A percentile compares a stretch with the other conserved stretches of the same genome.
Conservation (phyloP, 64 coral and sea anemone species). For the Cladopsammia gracilis region DNA sequence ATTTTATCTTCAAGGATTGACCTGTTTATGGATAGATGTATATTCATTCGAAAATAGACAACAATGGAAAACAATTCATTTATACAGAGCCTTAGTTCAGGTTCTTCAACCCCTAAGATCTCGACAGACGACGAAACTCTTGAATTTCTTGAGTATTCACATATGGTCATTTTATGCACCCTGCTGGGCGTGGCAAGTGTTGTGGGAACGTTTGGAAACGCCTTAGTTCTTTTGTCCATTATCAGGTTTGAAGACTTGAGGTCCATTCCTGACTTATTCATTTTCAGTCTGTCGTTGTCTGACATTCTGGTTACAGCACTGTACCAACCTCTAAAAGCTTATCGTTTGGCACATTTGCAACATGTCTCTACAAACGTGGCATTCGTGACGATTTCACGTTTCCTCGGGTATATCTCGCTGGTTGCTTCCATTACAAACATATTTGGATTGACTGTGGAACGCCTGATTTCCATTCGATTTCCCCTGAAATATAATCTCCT, state of each 20-base stretch:
- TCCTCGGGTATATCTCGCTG: slow-evolving; percentile 17
- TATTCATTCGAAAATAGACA: too few relatives aligned
- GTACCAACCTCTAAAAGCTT: slow-evolving; percentile 4
- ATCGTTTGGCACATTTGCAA: neutral
- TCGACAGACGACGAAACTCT: neutral
- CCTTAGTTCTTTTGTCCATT: neutral
- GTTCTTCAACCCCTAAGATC: neutral
- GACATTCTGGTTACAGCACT: neutral
- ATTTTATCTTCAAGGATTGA: too few relatives aligned
- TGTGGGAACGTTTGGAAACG: slow-evolving; percentile 2
- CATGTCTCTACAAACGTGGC: neutral
- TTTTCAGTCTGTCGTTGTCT: neutral
- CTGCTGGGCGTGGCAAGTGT: neutral
- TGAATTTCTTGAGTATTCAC: neutral
- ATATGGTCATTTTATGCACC: neutral
- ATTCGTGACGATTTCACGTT: neutral
- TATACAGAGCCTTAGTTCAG: too few relatives aligned
- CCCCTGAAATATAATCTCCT: slow-evolving; percentile 15
- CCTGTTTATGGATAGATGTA: too few relatives aligned
- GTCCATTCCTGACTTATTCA: slow-evolving; percentile 11
- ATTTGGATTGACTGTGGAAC: slow-evolving; percentile 37
- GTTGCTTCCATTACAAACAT: slow-evolving; percentile 34
- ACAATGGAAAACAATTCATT: too few relatives aligned
- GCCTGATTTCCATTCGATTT: slow-evolving; percentile 28
- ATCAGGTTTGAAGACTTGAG: neutral